Evolutionary conservation across 2,888 invertebrate genomes (phyloP).

Genomic region (Drosophila picticornis): DNA sequence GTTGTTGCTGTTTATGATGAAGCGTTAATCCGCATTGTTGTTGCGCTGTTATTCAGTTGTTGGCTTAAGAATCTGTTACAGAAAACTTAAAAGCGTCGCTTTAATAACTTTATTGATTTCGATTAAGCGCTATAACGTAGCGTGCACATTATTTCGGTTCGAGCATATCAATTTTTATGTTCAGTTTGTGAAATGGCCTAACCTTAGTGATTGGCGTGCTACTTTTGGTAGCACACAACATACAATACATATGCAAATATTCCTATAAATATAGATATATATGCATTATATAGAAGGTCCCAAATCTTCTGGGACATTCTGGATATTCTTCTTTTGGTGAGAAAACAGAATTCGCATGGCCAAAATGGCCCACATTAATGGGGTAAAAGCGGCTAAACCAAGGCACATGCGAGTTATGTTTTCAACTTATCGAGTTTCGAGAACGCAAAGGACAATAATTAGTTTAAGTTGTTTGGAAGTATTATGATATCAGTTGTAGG

Average conservation of each 20-base stretch:
- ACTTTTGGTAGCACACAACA: background rate
- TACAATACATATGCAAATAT: background rate
- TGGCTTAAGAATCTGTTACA: slow-evolving; percentile 79
- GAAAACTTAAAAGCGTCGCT: slow-evolving; percentile 78
- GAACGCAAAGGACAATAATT: background rate
- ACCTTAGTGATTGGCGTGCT: background rate
- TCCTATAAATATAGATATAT: background rate
- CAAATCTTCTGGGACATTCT: background rate
- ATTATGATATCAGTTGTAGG: background rate
- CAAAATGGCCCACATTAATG: background rate
- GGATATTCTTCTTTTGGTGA: background rate
- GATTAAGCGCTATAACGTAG: slow-evolving; percentile 77
- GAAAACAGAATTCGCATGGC: background rate
- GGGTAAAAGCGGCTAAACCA: background rate
- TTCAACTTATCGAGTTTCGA: background rate
- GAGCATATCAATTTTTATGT: slow-evolving; percentile 23
- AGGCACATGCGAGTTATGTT: background rate
- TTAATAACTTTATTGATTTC: slow-evolving; percentile 81
- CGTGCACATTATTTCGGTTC: slow-evolving; percentile 20
- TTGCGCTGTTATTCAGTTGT: slow-evolving; percentile 65
- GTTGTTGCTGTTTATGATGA: slow-evolving; percentile 67
- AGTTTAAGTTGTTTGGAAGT: slow-evolving; percentile 3
- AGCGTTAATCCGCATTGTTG: slow-evolving; percentile 79
- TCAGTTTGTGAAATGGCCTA: background rate
- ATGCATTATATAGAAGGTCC: background rate